phyloP scores from a whole-genome alignment of 2,113 vertebrate genomes.

The Notothenia coriiceps region DNA sequence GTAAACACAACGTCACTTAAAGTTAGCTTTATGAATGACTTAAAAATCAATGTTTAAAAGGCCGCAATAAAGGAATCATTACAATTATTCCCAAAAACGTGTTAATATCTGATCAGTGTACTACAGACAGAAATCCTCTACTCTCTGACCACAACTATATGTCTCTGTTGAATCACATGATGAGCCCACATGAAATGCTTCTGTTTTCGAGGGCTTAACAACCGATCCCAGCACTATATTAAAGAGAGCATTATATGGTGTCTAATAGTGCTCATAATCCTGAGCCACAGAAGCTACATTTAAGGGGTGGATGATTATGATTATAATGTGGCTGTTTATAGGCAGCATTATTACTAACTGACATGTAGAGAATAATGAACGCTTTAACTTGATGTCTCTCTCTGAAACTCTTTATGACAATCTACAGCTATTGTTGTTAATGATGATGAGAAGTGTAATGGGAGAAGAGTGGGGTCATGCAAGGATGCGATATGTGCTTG shows the following conservation, averaged over 20 bases:
- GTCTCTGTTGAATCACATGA: not conserved
- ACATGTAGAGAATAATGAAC: conserved; percentile 49
- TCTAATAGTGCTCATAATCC: conserved; percentile 18
- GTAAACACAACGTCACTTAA: conserved; percentile 11
- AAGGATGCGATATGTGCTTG: conserved; percentile 25
- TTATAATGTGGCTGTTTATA: conserved; percentile 50
- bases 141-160: conserved; percentile 4
- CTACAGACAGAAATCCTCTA: not conserved
- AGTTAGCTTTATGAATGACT: conserved; percentile 9
- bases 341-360: conserved; percentile 44
- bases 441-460: conserved; percentile 43
- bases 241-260: conserved; percentile 6
- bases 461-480: conserved; percentile 39
- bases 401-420: conserved; percentile 53
- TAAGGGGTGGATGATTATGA: conserved; percentile 40
- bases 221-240: not conserved
- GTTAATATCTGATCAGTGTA: not conserved
- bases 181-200: conserved; percentile 1
- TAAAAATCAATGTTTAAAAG: not conserved
- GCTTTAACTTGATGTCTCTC: conserved; percentile 38
- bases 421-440: conserved; percentile 51
- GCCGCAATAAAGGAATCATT: not conserved
- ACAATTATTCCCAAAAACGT: not conserved
- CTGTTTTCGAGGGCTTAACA: conserved; percentile 20
- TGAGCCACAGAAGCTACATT: conserved; percentile 36